Evolutionary conservation across 2,113 vertebrate species (phyloP).

Genomic region (Mustelus asterias): DNA sequence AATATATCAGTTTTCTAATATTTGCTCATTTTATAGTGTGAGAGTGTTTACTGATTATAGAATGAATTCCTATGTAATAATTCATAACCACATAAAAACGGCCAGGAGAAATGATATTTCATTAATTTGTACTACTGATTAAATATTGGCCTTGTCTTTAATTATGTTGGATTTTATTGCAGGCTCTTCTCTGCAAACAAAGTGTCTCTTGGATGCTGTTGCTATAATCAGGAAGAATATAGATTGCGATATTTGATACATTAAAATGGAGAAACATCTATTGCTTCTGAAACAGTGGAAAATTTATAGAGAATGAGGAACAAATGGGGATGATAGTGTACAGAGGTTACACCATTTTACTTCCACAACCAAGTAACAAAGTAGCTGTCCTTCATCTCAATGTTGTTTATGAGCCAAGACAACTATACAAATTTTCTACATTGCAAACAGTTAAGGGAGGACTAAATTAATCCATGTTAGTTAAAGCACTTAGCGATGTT

Average conservation of each 20-base stretch:
- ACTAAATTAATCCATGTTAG: background rate
- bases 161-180: background rate
- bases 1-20: background rate
- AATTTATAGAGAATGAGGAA: background rate
- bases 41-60: background rate
- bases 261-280: background rate
- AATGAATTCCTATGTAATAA: background rate
- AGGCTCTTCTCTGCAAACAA: background rate
- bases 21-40: conserved; percentile 14
- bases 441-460: background rate
- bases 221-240: background rate
- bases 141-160: background rate
- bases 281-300: background rate
- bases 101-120: background rate
- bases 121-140: background rate
- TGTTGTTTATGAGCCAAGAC: no score
- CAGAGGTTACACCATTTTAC: background rate
- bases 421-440: background rate
- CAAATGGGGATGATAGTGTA: background rate
- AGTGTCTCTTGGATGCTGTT: background rate
- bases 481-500: background rate
- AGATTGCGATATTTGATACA: background rate
- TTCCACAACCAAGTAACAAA: background rate
- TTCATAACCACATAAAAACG: background rate
- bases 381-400: background rate